Percentiles rank a stretch among this genome's conserved stretches.
These are phyloP conservation scores for Cryptocephalus primarius DNA, from an alignment of 2,888 invertebrate genomes.

Conservation along the genomic window DNA sequence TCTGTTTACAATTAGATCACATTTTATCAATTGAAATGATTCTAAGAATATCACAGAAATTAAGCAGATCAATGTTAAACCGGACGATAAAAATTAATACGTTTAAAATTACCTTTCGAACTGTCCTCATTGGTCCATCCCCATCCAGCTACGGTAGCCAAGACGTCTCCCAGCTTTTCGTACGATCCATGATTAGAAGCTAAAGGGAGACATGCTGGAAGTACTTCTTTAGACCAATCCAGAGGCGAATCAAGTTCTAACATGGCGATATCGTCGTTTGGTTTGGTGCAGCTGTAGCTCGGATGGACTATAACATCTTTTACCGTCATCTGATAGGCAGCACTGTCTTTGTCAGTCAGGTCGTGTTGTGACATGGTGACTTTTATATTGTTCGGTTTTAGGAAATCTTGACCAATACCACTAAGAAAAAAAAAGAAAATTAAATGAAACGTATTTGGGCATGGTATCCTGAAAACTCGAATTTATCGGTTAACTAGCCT, in stretches of 20 bases:
- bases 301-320: slow-evolving; percentile 59
- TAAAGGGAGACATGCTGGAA: slow-evolving; percentile 68
- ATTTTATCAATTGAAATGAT: too few species aligned
- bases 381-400: slow-evolving; percentile 52
- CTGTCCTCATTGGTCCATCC: slow-evolving; percentile 72
- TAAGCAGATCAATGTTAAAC: too few species aligned
- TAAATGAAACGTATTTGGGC: not conserved
- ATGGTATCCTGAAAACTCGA: too few species aligned
- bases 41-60: too few species aligned
- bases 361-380: slow-evolving; percentile 63
- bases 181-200: slow-evolving; percentile 38
- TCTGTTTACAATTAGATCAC: too few species aligned
- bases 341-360: slow-evolving; percentile 44
- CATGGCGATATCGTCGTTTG: slow-evolving; percentile 62
- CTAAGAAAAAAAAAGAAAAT: slow-evolving; percentile 34
- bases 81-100: too few species aligned
- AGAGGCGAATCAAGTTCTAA: slow-evolving; percentile 56
- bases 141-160: slow-evolving; percentile 75
- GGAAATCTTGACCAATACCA: slow-evolving; percentile 49
- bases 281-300: slow-evolving; percentile 53
- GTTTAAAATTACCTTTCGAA: slow-evolving; percentile 47
- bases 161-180: slow-evolving; percentile 43
- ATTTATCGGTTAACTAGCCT: too few species aligned
- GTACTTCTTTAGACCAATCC: slow-evolving; percentile 55
- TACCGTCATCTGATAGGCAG: slow-evolving; percentile 39